Evolutionary conservation across 2,888 invertebrate species (phyloP), one percentile per base, ranked within the genome.

Genomic region (Morpho helenor): DNA sequence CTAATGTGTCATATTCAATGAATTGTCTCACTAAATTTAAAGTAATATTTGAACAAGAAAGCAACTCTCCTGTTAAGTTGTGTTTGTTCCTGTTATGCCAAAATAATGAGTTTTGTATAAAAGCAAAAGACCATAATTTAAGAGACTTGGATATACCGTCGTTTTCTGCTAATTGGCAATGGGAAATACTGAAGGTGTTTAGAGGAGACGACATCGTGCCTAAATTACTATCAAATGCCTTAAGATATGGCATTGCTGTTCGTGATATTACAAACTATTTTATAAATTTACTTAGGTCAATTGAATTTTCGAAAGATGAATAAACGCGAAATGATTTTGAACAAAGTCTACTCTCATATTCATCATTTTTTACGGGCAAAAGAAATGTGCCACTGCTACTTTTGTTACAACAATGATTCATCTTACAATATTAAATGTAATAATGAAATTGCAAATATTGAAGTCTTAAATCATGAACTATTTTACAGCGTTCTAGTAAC

Each of bases 161-260:
- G 61, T 68, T 88, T 65, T 72, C 80, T 31, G 73, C 84, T 2
- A 77, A 78, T 63, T 89, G 88, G 89, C 88, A 90, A 70, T 88
- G 89, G 88, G 83, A 87, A 69, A 76, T 88, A 57, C 66, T 88
- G n/a, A 81, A 82, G 65, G 71, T 78, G 43, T 85, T 74, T 63
- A 73, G 67, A 61, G 76, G 79, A 22, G 75, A 82, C 31, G 48
- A 48, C 22, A 73, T 85, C 42, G 72, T 73, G 2, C 44, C 53
- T 2, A 82, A 77, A 69, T 47, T 87, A 22, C 58, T 80, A 54
- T 56, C 68, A 44, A 80, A 73, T 69, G 81, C 87, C 44, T 56
- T 65, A 60, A 82, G 73, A 68, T 60, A 75, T n/a, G 68, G 76
- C 47, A 59, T 52, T 40, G 68, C 70, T 22, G 69, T 73, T 16